phyloP scores from a whole-genome alignment of 1,140 invertebrate species.

The Neodiprion fabricii region DNA sequence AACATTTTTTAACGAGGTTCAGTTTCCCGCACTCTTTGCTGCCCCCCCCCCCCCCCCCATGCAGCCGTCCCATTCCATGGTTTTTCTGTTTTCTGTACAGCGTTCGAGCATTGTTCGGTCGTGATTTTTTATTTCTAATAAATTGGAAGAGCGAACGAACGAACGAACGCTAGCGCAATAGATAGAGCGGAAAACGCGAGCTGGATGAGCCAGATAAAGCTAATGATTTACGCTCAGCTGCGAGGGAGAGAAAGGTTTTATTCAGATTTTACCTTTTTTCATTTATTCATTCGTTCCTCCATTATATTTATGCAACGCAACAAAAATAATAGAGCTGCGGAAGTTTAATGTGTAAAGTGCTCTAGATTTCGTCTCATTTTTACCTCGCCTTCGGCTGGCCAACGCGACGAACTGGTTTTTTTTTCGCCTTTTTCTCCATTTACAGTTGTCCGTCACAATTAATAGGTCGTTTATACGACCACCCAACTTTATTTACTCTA shows the following conservation, averaged over 20 bases:
- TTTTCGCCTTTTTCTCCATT: background rate
- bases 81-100: too few relatives aligned
- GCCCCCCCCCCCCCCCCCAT: too few relatives aligned
- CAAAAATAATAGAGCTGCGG: constrained; percentile 38
- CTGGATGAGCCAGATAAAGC: constrained; percentile 57
- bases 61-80: too few relatives aligned
- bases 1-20: too few relatives aligned
- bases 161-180: constrained; percentile 49
- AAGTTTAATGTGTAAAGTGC: constrained; percentile 1
- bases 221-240: constrained; percentile 52
- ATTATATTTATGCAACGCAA: background rate
- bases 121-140: background rate
- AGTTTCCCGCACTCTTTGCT: too few relatives aligned
- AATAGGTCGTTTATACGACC: background rate
- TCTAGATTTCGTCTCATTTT: background rate
- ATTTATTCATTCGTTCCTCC: constrained; percentile 21
- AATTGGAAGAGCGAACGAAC: background rate
- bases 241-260: constrained; percentile 13
- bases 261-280: constrained; percentile 34
- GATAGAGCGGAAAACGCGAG: constrained; percentile 53
- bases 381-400: background rate
- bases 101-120: too few relatives aligned
- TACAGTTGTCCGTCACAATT: background rate
- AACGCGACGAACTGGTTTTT: background rate
- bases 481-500: background rate